These are phyloP conservation scores for Sanderia malayensis DNA, from an alignment of 30 jellyfish, hydroid and myxozoan genomes.

Conservation along the genomic window DNA sequence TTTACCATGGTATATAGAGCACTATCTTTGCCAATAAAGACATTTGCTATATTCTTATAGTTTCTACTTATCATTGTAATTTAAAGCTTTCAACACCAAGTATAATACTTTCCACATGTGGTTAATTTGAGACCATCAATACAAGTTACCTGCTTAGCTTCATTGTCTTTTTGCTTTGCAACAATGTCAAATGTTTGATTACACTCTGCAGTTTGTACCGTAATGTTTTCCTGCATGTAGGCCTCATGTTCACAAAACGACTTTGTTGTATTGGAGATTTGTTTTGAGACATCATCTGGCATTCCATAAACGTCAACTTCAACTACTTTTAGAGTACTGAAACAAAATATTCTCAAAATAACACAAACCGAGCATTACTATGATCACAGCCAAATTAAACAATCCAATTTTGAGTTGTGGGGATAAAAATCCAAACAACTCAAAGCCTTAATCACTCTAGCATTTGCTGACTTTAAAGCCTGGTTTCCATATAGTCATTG, in stretches of 20 bases:
- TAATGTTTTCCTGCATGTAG: no score
- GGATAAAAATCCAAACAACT: background rate
- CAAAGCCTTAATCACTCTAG: background rate
- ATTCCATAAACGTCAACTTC: no score
- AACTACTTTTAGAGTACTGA: background rate
- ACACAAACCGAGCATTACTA: no score
- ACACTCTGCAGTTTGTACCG: background rate
- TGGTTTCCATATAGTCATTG: no score
- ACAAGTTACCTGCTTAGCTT: background rate
- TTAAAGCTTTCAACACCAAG: background rate
- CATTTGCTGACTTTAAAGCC: no score
- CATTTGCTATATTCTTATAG: no score
- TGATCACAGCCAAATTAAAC: background rate
- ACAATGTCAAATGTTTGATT: background rate
- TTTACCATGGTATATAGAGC: no score
- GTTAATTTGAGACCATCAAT: background rate
- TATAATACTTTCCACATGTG: background rate
- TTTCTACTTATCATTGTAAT: no score
- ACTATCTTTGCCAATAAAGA: no score
- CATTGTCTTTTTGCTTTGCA: background rate
- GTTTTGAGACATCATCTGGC: background rate
- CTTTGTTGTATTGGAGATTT: constrained; percentile 45
- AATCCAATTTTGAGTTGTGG: no score
- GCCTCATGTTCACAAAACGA: constrained; percentile 52
- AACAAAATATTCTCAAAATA: no score